Conservation (phyloP, 1,140 invertebrate species). For the Diachasma alloeum region DNA sequence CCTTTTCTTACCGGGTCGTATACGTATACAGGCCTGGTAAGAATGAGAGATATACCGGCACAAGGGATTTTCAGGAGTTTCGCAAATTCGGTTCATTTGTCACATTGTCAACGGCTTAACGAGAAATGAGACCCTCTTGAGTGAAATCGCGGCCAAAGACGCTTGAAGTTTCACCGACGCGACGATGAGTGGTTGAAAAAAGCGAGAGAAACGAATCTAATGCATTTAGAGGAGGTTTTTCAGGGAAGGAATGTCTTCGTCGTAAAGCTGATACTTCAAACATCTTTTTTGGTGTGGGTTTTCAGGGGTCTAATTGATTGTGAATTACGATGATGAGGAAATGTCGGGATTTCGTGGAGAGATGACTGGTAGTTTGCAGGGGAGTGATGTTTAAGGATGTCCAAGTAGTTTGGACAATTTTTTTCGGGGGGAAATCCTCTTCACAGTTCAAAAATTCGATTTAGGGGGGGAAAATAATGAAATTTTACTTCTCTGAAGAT, state of each 20-base stretch:
- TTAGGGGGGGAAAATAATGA: no score
- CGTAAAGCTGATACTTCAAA: no score
- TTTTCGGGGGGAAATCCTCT: no score
- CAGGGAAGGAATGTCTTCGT: background rate
- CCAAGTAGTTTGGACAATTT: no score
- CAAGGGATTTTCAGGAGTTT: conserved; percentile 48
- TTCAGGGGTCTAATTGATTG: no score
- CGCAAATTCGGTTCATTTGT: conserved; percentile 67
- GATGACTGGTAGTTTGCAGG: no score
- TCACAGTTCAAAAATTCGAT: no score
- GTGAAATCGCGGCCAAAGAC: conserved; percentile 57
- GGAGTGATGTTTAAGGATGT: no score
- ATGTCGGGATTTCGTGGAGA: no score
- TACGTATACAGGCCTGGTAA: conserved; percentile 37
- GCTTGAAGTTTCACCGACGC: conserved; percentile 61
- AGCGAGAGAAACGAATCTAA: background rate
- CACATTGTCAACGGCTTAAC: conserved; percentile 61
- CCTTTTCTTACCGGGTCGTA: conserved; percentile 16
- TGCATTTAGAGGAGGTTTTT: background rate
- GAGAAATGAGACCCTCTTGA: conserved; percentile 57
- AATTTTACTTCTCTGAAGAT: no score
- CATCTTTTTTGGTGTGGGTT: no score
- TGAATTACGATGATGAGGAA: no score
- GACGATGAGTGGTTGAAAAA: background rate
- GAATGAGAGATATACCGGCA: background rate